Evolutionary conservation across 2,113 vertebrate species (phyloP), one percentile per base, ranked within the genome.

Genomic region (Rhea pennata): DNA sequence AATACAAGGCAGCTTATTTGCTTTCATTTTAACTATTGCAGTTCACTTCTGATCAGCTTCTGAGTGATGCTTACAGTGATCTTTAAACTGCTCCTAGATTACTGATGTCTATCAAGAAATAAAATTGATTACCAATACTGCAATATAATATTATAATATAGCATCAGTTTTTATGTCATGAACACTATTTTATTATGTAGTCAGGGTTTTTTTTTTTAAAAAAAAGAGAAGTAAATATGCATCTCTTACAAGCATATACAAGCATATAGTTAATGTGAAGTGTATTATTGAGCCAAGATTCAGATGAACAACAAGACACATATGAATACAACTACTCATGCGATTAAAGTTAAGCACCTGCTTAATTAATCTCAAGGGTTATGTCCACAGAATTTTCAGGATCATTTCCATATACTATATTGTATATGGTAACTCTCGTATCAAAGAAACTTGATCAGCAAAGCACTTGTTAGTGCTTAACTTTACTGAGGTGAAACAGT

Each of bases 11-110:
- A 93, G 40, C 46, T 91, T 86, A 84, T 92, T 95, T 89, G 29
- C 64, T 74, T 93, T 95, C 40, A 81, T 84, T 90, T 97, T 85
- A 91, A 77, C 74, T 61, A 46, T 77, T 85, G 67, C 42, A 85
- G 67, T 89, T 92, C 64, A 76, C 67, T 91, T 95, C 67, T 83
- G 78, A 91, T 94, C 77, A 94, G 58, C 33, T 87, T 87, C 51
- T 80, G 14, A 76, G 50, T 83, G 74, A 91, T 85, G 20, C 42
- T 91, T 71, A 76, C 39, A 85, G 40, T 77, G 70, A 93, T 85
- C 67, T 91, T 46, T 62, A 70, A 83, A 10, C 12, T 91, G 31
- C 19, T 80, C 5, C 22, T 86, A 69, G 46, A 70, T 89, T 93
- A 90, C 48, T 79, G 84, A 90, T 84, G 92, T 91, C 48, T 92